Conservation (phyloP, 2,888 invertebrate species). For the Elegia similella region DNA sequence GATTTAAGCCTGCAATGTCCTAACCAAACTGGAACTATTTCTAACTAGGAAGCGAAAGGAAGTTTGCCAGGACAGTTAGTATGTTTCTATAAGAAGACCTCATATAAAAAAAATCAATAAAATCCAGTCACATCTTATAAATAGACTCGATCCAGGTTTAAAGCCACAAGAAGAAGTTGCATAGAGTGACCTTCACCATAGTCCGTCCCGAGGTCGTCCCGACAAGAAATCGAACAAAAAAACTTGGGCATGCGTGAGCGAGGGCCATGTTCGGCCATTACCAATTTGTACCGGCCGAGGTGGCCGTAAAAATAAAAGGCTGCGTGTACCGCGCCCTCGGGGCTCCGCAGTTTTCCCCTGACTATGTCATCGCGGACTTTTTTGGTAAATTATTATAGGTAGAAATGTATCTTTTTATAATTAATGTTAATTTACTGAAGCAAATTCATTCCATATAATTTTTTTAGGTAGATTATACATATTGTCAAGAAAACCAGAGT, state of each 20-base stretch:
- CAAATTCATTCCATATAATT: too few relatives aligned
- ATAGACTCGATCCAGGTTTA: background rate
- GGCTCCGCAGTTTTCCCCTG: conserved; percentile 11
- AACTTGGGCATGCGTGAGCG: conserved; percentile 16
- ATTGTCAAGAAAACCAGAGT: too few relatives aligned
- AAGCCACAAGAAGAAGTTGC: background rate
- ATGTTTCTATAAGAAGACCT: too few relatives aligned
- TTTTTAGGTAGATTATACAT: too few relatives aligned
- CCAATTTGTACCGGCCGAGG: conserved; percentile 27
- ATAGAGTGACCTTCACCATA: conserved; percentile 23
- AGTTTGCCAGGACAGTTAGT: too few relatives aligned
- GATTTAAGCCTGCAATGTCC: too few relatives aligned
- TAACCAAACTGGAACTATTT: too few relatives aligned
- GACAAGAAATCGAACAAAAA: conserved; percentile 19
- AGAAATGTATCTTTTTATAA: background rate
- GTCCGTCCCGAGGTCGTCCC: conserved; percentile 27
- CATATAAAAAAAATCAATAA: background rate
- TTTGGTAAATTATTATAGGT: background rate
- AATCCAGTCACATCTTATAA: background rate
- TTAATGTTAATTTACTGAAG: too few relatives aligned
- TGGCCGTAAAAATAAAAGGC: conserved; percentile 25
- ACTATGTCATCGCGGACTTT: background rate
- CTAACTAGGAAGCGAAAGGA: too few relatives aligned
- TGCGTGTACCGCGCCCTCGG: conserved; percentile 10
- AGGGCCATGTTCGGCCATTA: conserved; percentile 18